Base-by-base conservation (phyloP, 2,888 invertebrate genomes). In the Lamellibrachia columna region DNA sequence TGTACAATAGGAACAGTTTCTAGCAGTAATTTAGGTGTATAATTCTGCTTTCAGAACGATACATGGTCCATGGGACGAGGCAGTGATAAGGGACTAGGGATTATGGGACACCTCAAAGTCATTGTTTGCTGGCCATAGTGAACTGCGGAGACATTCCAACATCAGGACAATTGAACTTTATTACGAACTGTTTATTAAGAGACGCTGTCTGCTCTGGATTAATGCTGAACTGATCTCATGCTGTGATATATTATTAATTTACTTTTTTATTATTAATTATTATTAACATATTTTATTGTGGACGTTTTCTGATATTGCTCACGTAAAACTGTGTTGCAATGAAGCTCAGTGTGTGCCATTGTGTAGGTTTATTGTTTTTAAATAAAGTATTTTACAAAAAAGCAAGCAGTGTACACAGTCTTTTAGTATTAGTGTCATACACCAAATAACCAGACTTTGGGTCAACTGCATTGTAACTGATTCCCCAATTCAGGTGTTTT, bases 41-140 rank as follows among this genome's bases (percentile, higher is more conserved):
- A 93, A 52, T 93, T 93, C 93, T 53, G 93, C 92, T 95, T 95
- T 92, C 95, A 97, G 97, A 94, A 99, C 99, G 96, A 99, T 99
- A 94, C 98, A 99, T 96, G 99, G 99, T 0, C 99, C 99, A 0
- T 99, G 99, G 99, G 99, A 99, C 96, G 99, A 99, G 96, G 99
- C 99, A 40, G 95, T 95, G 22, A 95, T 95, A 11, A 93, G 93
- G 90, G 93, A 93, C 53, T 94, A 92, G 91, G 60, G 60, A 60
- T 60, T 9, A 11, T 1, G 60, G 11, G 22, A 11, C 60, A 1
- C 75, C 15, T 22, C 15, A 75, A 9, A 60, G 9, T 15, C 60
- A 4, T 60, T 60, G 60, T 15, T 60, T 60, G 60, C 60, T 60
- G 60, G 60, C 22, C 9, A 15, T 15, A 15, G 9, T 7, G 22